phyloP scores from a whole-genome alignment of 2,888 invertebrate genomes.

The Melipona bicolor region DNA sequence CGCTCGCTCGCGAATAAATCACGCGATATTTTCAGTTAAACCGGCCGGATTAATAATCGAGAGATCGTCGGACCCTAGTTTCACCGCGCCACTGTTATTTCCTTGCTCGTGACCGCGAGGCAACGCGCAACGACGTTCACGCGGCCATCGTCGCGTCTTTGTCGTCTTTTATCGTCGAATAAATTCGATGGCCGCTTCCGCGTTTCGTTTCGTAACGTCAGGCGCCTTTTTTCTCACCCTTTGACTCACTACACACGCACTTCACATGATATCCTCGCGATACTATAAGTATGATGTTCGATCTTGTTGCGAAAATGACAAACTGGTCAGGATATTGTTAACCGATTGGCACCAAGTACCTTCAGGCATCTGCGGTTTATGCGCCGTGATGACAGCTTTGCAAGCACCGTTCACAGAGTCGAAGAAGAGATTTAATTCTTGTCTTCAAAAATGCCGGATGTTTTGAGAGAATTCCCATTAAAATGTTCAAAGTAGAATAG shows the following conservation, averaged over 20 bases:
- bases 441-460: too few species aligned
- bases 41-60: slow-evolving; percentile 14
- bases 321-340: background rate
- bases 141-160: background rate
- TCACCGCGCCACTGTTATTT: slow-evolving; percentile 14
- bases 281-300: background rate
- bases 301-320: background rate
- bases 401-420: background rate
- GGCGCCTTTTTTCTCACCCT: background rate
- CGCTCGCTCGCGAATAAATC: background rate
- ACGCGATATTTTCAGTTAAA: slow-evolving; percentile 1
- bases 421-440: background rate
- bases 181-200: background rate
- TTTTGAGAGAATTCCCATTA: too few species aligned
- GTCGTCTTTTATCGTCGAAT: background rate
- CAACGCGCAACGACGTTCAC: background rate
- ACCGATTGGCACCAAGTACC: background rate
- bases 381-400: background rate
- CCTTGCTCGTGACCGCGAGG: background rate
- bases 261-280: background rate
- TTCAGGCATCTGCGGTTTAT: background rate
- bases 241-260: background rate
- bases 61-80: background rate
- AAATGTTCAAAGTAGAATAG: too few species aligned
- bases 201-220: background rate